Evolutionary conservation across 2,797 vertebrate genomes (phyloP).

Genomic region (Sciaenops ocellatus): DNA sequence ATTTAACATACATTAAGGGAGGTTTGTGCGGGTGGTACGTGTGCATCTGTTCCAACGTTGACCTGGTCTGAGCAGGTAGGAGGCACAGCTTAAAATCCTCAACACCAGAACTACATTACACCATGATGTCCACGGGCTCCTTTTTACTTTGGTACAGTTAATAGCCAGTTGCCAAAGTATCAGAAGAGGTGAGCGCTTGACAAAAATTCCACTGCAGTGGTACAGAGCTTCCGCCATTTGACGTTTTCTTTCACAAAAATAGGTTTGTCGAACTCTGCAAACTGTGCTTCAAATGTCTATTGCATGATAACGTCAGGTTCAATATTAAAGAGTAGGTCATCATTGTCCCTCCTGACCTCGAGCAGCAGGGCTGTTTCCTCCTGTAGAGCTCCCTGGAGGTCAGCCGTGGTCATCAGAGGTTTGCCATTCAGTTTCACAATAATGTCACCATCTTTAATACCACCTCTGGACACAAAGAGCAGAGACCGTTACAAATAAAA

Average conservation of each 20-base stretch:
- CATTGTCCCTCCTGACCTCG: slow-evolving; percentile 93
- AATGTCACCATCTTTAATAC: slow-evolving; percentile 93
- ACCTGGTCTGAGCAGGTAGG: slow-evolving; percentile 6
- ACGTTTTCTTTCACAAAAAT: background rate
- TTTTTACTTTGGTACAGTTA: slow-evolving; percentile 4
- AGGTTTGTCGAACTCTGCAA: background rate
- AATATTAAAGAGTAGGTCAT: slow-evolving; percentile 95
- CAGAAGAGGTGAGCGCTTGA: slow-evolving; percentile 15
- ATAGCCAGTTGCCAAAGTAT: slow-evolving; percentile 7
- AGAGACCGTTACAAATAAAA: background rate
- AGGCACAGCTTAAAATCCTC: slow-evolving; percentile 3
- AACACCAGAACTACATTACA: slow-evolving; percentile 7
- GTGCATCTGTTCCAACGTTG: background rate
- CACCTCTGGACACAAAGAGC: slow-evolving; percentile 81
- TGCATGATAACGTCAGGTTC: slow-evolving; percentile 93
- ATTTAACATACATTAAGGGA: background rate
- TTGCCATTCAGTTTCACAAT: slow-evolving; percentile 94
- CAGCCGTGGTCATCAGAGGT: slow-evolving; percentile 87
- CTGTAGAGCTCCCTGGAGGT: slow-evolving; percentile 92
- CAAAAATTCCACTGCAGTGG: background rate
- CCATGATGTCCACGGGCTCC: background rate
- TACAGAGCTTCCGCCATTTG: background rate
- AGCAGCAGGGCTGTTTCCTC: slow-evolving; percentile 92
- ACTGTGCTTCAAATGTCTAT: slow-evolving; percentile 56
- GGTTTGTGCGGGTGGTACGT: background rate